phyloP scores from a whole-genome alignment of 2,888 invertebrate species.

The Hydrotaea diabolus region DNA sequence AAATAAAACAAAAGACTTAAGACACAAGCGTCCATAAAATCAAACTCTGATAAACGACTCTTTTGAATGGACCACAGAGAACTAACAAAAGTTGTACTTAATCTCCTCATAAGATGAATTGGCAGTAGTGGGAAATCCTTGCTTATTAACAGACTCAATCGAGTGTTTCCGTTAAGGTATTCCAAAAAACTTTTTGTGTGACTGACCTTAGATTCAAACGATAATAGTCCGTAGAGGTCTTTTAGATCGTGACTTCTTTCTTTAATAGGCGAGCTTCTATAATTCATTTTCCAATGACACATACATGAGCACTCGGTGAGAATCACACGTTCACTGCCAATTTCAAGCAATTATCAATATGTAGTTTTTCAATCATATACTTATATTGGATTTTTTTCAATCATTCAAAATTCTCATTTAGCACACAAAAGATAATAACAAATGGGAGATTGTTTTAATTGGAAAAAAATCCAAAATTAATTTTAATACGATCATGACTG shows the following conservation, averaged over 20 bases:
- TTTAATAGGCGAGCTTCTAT: not conserved
- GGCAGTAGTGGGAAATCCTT: too few species aligned
- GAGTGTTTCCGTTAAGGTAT: too few species aligned
- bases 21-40: not conserved
- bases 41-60: not conserved
- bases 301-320: not conserved
- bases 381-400: too few species aligned
- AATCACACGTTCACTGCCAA: not conserved
- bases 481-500: slow-evolving; percentile 13
- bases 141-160: too few species aligned
- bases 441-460: not conserved
- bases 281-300: not conserved
- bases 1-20: not conserved
- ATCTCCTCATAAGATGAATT: too few species aligned
- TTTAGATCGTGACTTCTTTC: not conserved
- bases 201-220: not conserved
- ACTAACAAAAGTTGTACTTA: too few species aligned
- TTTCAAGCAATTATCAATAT: not conserved
- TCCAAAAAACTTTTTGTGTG: too few species aligned
- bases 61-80: not conserved
- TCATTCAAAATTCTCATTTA: not conserved
- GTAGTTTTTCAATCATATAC: not conserved
- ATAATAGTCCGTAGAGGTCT: not conserved
- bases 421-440: not conserved
- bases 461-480: not conserved